phyloP scores from a whole-genome alignment of 2,113 vertebrate species.

The Oostethus manadensis region DNA sequence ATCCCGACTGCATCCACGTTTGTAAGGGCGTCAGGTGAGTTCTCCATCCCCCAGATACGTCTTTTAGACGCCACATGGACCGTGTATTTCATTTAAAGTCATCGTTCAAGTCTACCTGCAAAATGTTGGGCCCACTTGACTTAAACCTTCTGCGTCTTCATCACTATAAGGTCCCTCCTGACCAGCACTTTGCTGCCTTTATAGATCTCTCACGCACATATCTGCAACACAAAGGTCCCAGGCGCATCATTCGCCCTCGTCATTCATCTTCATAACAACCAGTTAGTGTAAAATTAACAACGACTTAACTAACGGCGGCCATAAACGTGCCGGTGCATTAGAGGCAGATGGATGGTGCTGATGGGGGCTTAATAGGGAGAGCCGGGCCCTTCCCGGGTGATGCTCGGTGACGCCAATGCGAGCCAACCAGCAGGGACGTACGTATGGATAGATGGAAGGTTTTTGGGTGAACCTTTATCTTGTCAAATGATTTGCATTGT shows the following conservation, averaged over 20 bases:
- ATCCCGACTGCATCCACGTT: neutral
- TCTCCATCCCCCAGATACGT: too few species aligned
- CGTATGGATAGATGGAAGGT: neutral
- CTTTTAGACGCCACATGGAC: too few species aligned
- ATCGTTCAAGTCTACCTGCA: neutral
- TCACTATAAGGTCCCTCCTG: slow-evolving; percentile 8
- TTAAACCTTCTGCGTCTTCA: neutral
- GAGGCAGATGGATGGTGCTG: slow-evolving; percentile 41
- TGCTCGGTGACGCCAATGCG: neutral
- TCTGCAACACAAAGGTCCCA: slow-evolving; percentile 52
- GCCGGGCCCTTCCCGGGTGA: neutral
- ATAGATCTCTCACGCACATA: slow-evolving; percentile 17
- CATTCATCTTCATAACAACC: slow-evolving; percentile 74
- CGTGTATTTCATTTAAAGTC: neutral
- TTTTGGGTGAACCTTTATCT: too few species aligned
- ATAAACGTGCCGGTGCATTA: slow-evolving; percentile 70
- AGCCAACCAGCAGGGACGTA: neutral
- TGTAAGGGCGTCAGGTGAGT: too few species aligned
- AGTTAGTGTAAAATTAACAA: slow-evolving; percentile 78
- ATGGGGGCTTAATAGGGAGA: slow-evolving; percentile 1
- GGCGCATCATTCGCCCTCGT: slow-evolving; percentile 55
- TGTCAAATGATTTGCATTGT: neutral
- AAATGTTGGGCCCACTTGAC: neutral
- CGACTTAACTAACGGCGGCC: slow-evolving; percentile 69
- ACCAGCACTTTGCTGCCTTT: slow-evolving; percentile 1